Evolutionary conservation across 2,888 invertebrate species (phyloP).

Genomic region (Trimorus sp.): DNA sequence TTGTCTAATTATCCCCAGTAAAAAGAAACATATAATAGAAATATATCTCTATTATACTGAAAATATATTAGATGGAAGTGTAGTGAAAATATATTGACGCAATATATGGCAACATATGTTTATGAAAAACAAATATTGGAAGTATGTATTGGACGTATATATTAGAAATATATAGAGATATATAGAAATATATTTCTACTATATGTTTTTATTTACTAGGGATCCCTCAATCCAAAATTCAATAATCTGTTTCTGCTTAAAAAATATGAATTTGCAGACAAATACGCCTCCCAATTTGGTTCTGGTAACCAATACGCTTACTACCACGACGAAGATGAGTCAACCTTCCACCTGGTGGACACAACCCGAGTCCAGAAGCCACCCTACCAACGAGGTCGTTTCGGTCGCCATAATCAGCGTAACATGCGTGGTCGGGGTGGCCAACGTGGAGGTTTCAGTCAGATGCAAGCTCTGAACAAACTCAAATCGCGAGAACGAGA

Average conservation of each 20-base stretch:
- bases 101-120: too few relatives aligned
- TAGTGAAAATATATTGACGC: too few relatives aligned
- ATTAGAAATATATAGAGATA: too few relatives aligned
- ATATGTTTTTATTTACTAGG: too few relatives aligned
- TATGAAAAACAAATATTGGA: too few relatives aligned
- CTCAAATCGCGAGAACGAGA: conserved; percentile 90
- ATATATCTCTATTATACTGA: too few relatives aligned
- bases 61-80: too few relatives aligned
- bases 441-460: conserved; percentile 85
- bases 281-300: conserved; percentile 95
- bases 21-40: too few relatives aligned
- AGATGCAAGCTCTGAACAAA: conserved; percentile 93
- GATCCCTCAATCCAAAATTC: too few relatives aligned
- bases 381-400: conserved; percentile 95
- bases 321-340: conserved; percentile 99
- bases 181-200: too few relatives aligned
- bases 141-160: too few relatives aligned
- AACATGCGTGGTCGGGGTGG: conserved; percentile 87
- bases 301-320: conserved; percentile 99
- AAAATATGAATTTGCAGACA: conserved; percentile 83
- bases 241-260: neutral
- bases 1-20: too few relatives aligned
- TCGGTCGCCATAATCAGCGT: conserved; percentile 88
- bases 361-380: conserved; percentile 94
- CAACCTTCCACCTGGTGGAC: conserved; percentile 98